Conservation (phyloP, 1,140 invertebrate species). For the Nixonia krombeini region DNA sequence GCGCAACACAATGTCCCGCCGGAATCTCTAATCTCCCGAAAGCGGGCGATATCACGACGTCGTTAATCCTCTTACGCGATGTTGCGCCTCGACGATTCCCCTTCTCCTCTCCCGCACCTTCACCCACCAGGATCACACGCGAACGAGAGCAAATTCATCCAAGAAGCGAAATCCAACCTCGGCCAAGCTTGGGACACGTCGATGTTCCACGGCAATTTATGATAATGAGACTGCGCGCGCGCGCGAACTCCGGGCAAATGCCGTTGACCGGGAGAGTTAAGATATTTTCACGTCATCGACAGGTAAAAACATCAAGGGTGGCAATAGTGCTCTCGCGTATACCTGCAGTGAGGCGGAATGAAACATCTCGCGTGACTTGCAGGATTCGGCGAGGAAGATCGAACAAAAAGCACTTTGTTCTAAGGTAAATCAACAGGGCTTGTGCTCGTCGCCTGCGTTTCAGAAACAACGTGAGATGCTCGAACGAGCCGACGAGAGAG, state of each 20-base stretch:
- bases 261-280: slow-evolving; percentile 1
- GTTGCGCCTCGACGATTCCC: not conserved
- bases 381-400: slow-evolving; percentile 33
- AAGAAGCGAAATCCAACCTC: too few relatives aligned
- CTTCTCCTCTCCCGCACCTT: too few relatives aligned
- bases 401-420: slow-evolving; percentile 63
- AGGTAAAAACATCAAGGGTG: slow-evolving; percentile 7
- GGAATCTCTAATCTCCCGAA: not conserved
- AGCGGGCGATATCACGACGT: not conserved
- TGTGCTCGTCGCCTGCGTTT: slow-evolving; percentile 27
- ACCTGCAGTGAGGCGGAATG: slow-evolving; percentile 33
- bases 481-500: not conserved
- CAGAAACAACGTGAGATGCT: slow-evolving; percentile 12
- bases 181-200: too few relatives aligned
- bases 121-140: too few relatives aligned
- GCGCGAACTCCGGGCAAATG: too few relatives aligned
- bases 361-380: slow-evolving; percentile 58
- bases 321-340: slow-evolving; percentile 4
- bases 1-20: not conserved
- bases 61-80: not conserved
- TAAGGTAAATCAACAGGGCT: slow-evolving; percentile 56
- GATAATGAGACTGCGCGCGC: too few relatives aligned
- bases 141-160: too few relatives aligned
- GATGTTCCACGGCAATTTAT: too few relatives aligned
- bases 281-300: slow-evolving; percentile 15